Conservation (phyloP, 2,797 vertebrate genomes). For the Gymnoscopelus microlampas region DNA sequence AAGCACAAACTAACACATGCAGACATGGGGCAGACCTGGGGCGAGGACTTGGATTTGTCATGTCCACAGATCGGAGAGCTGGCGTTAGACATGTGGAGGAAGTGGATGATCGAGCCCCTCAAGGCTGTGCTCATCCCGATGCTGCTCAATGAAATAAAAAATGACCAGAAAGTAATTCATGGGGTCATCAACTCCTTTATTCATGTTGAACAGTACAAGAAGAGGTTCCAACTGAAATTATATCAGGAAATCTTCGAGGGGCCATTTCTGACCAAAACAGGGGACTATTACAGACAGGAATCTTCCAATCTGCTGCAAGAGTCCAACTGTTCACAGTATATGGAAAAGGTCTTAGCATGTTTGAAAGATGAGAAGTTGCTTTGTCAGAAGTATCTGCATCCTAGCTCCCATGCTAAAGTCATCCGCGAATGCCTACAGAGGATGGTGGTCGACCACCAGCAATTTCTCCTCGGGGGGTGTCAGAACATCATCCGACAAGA, state of each 20-base stretch:
- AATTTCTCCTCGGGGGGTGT: constrained; percentile 97
- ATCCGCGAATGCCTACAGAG: constrained; percentile 98
- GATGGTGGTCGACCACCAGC: constrained; percentile 98
- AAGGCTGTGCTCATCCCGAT: constrained; percentile 94
- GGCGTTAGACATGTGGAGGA: constrained; percentile 98
- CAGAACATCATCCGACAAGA: constrained; percentile 98
- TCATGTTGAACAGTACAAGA: constrained; percentile 99
- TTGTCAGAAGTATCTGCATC: constrained; percentile 97
- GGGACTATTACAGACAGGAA: constrained; percentile 99
- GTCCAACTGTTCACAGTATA: constrained; percentile 99
- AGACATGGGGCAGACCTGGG: constrained; percentile 97
- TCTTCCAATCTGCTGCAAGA: constrained; percentile 99
- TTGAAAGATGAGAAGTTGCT: constrained; percentile 99
- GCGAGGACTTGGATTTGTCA: constrained; percentile 88
- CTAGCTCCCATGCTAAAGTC: constrained; percentile 97
- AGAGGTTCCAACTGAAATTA: constrained; percentile 99
- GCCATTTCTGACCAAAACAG: constrained; percentile 97
- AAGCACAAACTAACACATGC: constrained; percentile 99
- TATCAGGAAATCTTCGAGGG: constrained; percentile 99
- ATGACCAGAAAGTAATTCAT: constrained; percentile 99
- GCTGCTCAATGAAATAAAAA: constrained; percentile 98
- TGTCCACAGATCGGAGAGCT: constrained; percentile 79
- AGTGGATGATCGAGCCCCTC: constrained; percentile 97
- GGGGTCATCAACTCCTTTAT: constrained; percentile 99
- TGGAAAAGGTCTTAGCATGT: constrained; percentile 99